Evolutionary conservation across 2,888 invertebrate genomes (phyloP).

Genomic region (Ochropleura leucogaster): DNA sequence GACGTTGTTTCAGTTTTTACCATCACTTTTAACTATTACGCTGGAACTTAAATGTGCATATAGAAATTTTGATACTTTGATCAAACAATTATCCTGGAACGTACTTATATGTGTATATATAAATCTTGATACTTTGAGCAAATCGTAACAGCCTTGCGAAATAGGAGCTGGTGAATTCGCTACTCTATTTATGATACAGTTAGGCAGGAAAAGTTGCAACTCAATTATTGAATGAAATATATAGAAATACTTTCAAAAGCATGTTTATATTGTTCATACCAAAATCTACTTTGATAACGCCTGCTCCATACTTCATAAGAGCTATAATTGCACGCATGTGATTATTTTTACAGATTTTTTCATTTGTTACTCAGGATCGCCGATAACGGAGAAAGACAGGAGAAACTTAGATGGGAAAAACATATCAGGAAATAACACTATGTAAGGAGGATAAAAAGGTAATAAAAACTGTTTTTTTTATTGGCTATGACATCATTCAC

Average conservation of each 20-base stretch:
- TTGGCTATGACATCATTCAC: no score
- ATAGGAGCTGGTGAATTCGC: neutral
- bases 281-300: constrained; percentile 15
- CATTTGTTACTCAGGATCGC: constrained; percentile 43
- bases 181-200: neutral
- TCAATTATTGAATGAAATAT: neutral
- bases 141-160: neutral
- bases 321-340: neutral
- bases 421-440: constrained; percentile 41
- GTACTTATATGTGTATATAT: neutral
- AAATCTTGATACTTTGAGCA: neutral
- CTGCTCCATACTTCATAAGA: constrained; percentile 17
- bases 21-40: neutral
- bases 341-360: neutral
- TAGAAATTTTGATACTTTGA: neutral
- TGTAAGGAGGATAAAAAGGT: constrained; percentile 55
- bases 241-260: constrained; percentile 7
- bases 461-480: neutral
- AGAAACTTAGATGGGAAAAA: constrained; percentile 42
- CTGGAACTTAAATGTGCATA: neutral
- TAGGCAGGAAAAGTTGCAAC: neutral
- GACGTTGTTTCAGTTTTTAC: neutral
- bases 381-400: constrained; percentile 44
- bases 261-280: constrained; percentile 18
- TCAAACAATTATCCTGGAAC: no score